Base-by-base conservation (phyloP, 2,113 vertebrate species). In the Boulengeromyrus knoepffleri region DNA sequence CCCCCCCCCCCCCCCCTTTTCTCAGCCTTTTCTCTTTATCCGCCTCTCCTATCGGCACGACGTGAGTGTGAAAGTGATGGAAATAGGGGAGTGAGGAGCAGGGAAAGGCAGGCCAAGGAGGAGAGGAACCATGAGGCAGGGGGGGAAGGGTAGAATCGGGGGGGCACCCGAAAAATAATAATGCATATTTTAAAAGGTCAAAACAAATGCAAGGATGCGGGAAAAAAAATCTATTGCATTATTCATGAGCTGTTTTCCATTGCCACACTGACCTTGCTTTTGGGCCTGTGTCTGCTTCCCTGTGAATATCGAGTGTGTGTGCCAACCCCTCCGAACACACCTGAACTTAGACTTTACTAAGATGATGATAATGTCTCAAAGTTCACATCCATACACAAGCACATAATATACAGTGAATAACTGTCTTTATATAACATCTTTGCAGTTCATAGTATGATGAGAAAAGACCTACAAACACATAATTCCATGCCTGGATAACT, bases 1-100 rank as follows among this genome's bases (percentile, higher is more conserved):
- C 95, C 62, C 93, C 94, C 92, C 93, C 93, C 95, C 93, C 91
- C 92, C 92, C 92, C 92, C 92, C 93, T 92, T 90, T 83, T 88
- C 90, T 92, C 93, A 91, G 93, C 93, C 94, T 62, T 88, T 46
- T 88, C 93, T 94, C 94, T 94, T 49, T 49, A 47, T 87, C 74
- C 85, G 21, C 70, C 42, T 87, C 62, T 80, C 50, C 84, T 58
- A 87, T 15, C 36, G 83, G 83, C 66, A 50, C 52, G 85, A 89
- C 27, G 27, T 90, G 86, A 90, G 89, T 90, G 80, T 49, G 31
- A 91, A 53, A 90, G 58, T 89, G 88, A 91, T 56, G 89, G 50
- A 80, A 58, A 88, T 50, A 77, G 62, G 80, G 70, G 12, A 42
- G 56, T 46, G 74, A 36, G 74, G 88, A 80, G 17, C 27, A 53